Conservation (phyloP, 2,113 vertebrate species). For the Isichthys henryi region DNA sequence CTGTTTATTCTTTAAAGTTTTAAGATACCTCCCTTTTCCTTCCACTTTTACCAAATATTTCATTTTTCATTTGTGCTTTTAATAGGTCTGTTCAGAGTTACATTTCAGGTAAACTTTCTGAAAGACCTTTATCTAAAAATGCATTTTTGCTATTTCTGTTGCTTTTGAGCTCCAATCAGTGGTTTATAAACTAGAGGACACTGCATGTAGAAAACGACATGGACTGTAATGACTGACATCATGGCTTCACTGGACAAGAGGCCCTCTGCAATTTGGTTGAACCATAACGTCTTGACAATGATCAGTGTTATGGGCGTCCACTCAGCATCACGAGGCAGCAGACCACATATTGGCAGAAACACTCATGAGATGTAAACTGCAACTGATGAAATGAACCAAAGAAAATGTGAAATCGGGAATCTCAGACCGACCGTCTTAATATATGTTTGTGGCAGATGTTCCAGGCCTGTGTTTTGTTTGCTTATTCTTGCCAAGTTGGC, state of each 20-base stretch:
- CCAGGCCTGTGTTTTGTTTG: neutral
- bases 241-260: neutral
- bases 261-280: neutral
- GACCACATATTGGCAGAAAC: neutral
- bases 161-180: neutral
- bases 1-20: neutral
- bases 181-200: neutral
- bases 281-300: neutral
- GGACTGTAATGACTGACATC: neutral
- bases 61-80: neutral
- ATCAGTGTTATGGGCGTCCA: neutral
- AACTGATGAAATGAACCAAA: neutral
- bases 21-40: neutral
- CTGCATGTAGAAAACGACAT: neutral
- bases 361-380: neutral
- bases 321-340: neutral
- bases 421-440: neutral
- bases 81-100: neutral
- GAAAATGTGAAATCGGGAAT: neutral
- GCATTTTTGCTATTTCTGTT: neutral
- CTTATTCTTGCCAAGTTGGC: conserved; percentile 1
- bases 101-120: neutral
- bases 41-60: neutral
- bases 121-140: neutral
- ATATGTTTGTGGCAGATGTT: neutral